Evolutionary conservation across 2,113 vertebrate genomes (phyloP), one percentile per base, ranked within the genome.

Genomic region (Calyptomena viridis): DNA sequence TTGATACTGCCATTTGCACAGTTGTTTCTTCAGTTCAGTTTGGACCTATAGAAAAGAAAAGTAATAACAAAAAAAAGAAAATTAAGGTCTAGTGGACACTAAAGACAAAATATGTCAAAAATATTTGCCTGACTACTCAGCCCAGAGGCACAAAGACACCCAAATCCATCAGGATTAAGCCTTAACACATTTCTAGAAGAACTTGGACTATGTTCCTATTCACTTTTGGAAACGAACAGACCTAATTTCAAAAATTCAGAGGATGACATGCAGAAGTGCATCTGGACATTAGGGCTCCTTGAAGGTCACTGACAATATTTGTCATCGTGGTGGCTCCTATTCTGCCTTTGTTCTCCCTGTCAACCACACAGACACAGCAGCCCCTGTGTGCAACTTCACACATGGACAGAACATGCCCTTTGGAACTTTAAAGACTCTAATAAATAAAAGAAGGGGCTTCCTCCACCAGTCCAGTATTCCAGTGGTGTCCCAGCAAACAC

Each of bases 11-110:
- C 98, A 98, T 73, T 89, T 98, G 85, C 97, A 96, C 69, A 98
- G 89, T 25, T 97, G 97, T 18, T 98, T 97, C 86, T 98, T 98
- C 84, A 99, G 96, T 95, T 99, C 99, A 1, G 97, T 86, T 80
- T 99, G 98, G 31, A 99, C 98, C 98, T 99, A 66, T 3, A 74
- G 47, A 35, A 71, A 88, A 67, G 22, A 33, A 22, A 75, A 37
- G 67, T 2, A 23, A 40, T 60, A 72, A 25, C 76, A 17, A 58
- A 50, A 50, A 42, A 39, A 21, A 74, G 37, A 23, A 84, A 85
- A 44, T 39, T 7, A 31, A 44, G 24, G 20, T 1, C 25, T 35
- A 31, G 12, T 40, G 16, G 15, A 2, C 8, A 5, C 1, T 28
- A 35, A 37, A 84, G 18, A 30, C 33, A 49, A 92, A 76, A 88